Evolutionary conservation across 2,113 vertebrate genomes (phyloP).

Genomic region (Riparia riparia): DNA sequence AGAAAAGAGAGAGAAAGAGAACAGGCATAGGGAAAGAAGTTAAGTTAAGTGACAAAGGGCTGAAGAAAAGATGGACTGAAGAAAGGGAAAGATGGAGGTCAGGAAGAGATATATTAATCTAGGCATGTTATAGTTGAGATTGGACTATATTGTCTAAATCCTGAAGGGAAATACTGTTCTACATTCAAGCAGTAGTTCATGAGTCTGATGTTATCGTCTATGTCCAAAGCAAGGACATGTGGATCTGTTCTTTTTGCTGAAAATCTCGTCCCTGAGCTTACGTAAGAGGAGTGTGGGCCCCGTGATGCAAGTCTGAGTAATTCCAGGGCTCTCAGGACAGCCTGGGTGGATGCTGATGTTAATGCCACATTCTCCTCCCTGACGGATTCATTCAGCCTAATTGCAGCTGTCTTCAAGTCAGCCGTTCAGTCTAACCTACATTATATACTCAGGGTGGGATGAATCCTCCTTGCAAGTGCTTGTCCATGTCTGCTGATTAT

Average conservation of each 20-base stretch:
- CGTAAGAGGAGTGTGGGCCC: not conserved
- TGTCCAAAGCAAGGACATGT: not conserved
- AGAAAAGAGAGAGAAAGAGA: not conserved
- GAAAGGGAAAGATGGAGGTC: not conserved
- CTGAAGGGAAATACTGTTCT: not conserved
- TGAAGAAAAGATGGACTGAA: not conserved
- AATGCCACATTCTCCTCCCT: slow-evolving; percentile 22
- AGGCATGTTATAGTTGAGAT: not conserved
- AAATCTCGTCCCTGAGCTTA: not conserved
- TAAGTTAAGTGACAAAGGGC: not conserved
- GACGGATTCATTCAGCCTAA: not conserved
- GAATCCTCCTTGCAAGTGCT: not conserved
- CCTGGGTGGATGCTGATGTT: not conserved
- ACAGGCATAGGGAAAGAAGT: not conserved
- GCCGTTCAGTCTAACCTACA: not conserved
- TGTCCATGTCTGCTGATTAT: not conserved
- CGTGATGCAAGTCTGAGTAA: not conserved
- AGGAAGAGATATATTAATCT: not conserved
- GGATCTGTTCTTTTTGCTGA: not conserved
- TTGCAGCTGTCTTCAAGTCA: slow-evolving; percentile 30
- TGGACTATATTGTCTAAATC: not conserved
- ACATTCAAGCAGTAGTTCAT: not conserved
- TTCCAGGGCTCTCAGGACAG: not conserved
- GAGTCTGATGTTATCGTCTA: not conserved
- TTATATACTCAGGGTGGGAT: not conserved